phyloP scores from a whole-genome alignment of 2,888 invertebrate species.

The Chalcosyrphus nemorum region DNA sequence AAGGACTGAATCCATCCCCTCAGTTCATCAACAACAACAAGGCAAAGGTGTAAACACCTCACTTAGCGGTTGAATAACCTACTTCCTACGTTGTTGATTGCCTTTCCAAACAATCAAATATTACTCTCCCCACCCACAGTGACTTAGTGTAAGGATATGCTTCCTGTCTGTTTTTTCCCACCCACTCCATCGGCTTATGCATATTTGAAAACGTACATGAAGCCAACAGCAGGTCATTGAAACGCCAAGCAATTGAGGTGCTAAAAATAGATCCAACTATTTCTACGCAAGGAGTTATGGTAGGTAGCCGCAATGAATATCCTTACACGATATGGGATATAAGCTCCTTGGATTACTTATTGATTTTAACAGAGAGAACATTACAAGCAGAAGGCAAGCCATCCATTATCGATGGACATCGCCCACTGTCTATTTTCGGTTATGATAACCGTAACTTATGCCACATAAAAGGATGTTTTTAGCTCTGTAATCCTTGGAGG shows the following conservation, averaged over 20 bases:
- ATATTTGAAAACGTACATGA: background rate
- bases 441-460: background rate
- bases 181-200: background rate
- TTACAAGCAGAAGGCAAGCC: background rate
- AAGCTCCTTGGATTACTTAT: background rate
- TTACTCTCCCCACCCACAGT: background rate
- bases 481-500: background rate
- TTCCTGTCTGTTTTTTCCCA: background rate
- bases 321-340: background rate
- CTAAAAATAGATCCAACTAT: constrained; percentile 2
- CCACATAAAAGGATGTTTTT: background rate
- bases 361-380: background rate
- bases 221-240: background rate
- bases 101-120: background rate
- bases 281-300: background rate
- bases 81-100: background rate
- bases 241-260: background rate
- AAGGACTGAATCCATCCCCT: no score
- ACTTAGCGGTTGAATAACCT: no score
- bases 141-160: background rate
- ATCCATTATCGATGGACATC: background rate
- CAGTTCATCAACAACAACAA: no score
- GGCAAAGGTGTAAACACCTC: no score
- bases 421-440: background rate
- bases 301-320: constrained; percentile 2